Base-by-base conservation (phyloP, 1,140 invertebrate genomes). In the Oppia nitens region DNA sequence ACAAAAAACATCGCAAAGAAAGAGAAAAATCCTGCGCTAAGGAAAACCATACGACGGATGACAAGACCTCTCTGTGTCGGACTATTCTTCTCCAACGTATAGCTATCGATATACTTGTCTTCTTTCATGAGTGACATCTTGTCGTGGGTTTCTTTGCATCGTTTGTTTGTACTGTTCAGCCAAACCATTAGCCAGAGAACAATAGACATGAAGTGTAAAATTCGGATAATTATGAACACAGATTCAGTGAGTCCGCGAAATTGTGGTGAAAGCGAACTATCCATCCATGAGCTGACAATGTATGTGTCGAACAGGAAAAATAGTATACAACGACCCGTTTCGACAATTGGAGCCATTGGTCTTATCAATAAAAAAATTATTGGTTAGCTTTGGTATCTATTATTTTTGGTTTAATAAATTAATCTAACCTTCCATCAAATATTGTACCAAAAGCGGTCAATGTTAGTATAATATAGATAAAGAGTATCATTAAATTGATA, bases 391-490 rank as follows among this genome's bases (percentile, higher is more conserved):
- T n/a, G n/a, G n/a, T n/a, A n/a, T n/a, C n/a, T n/a, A n/a, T n/a
- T n/a, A n/a, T n/a, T n/a, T n/a, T n/a, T n/a, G n/a, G n/a, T n/a
- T n/a, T n/a, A n/a, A n/a, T n/a, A n/a, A n/a, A n/a, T n/a, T 51
- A 9, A 14, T 4, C 54, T 60, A 51, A 55, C 60, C 60, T 53
- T 56, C 52, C 21, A 48, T 64, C 61, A 26, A 62, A 51, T 25
- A 64, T 29, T n/a, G 58, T 55, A 23, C 63, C 61, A 25, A 64
- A 23, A 2, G 52, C 24, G 14, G 61, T 62, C 12, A 64, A 47
- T 24, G 61, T 47, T 50, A 53, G 28, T 14, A 63, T 17, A 2
- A 62, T 28, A 12, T 40, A 28, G 4, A 57, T 26, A n/a, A 62
- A 60, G 17, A 59, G 47, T 29, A 53, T 53, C 26, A 51, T 53